Base-by-base conservation (phyloP, 2,888 invertebrate species). In the Adelognathus sp. region DNA sequence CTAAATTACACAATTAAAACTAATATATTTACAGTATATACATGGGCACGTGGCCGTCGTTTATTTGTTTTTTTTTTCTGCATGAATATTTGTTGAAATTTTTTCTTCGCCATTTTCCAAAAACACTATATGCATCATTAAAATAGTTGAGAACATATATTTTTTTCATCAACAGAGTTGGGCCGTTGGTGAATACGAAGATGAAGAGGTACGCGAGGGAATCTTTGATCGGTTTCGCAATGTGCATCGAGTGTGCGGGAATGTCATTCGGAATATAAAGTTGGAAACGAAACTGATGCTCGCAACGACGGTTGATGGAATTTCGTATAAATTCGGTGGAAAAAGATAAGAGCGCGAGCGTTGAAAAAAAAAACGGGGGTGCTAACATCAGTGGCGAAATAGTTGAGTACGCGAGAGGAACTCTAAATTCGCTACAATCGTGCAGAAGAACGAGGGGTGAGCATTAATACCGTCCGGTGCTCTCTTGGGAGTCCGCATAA, bases 401-500 rank as follows among this genome's bases (percentile, higher is more conserved):
- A 63, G 56, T 36, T 36, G 29, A 64, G 50, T 27, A 31, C 36
- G 3, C 18, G 46, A 3, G 41, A 14, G 74, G 52, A 50, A 41
- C 60, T 74, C 24, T 52, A 60, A 52, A 72, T 72, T 63, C 72
- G 61, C 60, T 61, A 67, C 67, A 67, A 61, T 67, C 52, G 58
- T 41, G 72, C 29, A 50, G 64, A 64, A 58, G 39, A 39, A 52
- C 50, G n/a, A 14, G 50, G 31, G 6, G 64, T 50, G 33, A 50
- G 50, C 50, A 50, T 64, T 54, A n/a, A n/a, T n/a, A 29, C 31
- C 9, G 44, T 9, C 21, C 52, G 29, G 52, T 27, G 24, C 36
- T 4, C 41, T 54, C n/a, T n/a, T n/a, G 11, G 71, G 36, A 66
- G 66, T 21, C 52, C 58, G 56, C 54, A 72, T 80, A 75, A 81